These are phyloP conservation scores for Scaptomyza reducta DNA, from an alignment of 2,888 invertebrate genomes.

Conservation along the genomic window DNA sequence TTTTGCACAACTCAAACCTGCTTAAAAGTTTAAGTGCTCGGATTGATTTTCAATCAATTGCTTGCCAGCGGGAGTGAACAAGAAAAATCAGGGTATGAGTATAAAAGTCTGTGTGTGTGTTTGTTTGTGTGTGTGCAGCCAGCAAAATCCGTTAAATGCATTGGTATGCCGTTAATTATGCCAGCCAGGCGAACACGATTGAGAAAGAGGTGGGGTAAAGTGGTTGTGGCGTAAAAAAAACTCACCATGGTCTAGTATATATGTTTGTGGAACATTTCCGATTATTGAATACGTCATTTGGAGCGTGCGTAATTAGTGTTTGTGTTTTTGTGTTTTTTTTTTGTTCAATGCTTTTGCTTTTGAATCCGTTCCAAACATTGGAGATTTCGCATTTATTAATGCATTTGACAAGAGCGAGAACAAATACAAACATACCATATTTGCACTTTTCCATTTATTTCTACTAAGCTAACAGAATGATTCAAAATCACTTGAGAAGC, in stretches of 20 bases:
- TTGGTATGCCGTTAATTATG: constrained; percentile 49
- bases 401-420: neutral
- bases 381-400: neutral
- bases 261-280: constrained; percentile 8
- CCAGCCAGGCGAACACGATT: constrained; percentile 8
- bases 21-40: constrained; percentile 72
- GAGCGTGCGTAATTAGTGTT: constrained; percentile 49
- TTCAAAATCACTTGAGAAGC: too few species aligned
- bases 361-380: constrained; percentile 1
- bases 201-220: neutral
- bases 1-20: constrained; percentile 74
- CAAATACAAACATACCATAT: neutral
- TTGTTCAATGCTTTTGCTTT: constrained; percentile 18
- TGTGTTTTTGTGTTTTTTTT: constrained; percentile 27
- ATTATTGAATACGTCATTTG: constrained; percentile 29
- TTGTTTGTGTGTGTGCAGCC: constrained; percentile 16
- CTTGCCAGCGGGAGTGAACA: constrained; percentile 14
- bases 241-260: constrained; percentile 2
- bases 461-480: too few species aligned
- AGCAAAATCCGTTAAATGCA: constrained; percentile 46
- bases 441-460: too few species aligned
- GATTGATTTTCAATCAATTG: constrained; percentile 74
- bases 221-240: neutral
- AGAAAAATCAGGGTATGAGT: neutral
- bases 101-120: neutral